Evolutionary conservation across 2,113 vertebrate genomes (phyloP).

Genomic region (Centropus bengalensis): DNA sequence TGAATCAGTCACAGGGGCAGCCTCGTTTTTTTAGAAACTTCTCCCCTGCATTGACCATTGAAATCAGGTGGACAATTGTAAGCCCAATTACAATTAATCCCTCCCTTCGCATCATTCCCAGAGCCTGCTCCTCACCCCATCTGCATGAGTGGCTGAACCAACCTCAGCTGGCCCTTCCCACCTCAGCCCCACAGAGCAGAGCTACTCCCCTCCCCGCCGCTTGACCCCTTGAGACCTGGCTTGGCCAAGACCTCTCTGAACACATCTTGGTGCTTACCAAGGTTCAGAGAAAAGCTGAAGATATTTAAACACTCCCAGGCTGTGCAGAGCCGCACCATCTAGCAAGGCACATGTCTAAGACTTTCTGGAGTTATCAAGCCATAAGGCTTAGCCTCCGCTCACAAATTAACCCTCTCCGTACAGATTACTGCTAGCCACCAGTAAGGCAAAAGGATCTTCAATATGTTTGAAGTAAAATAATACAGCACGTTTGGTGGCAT

Average conservation of each 20-base stretch:
- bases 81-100: not conserved
- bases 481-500: not conserved
- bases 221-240: not conserved
- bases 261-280: not conserved
- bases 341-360: not conserved
- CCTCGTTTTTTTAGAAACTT: not conserved
- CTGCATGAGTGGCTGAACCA: not conserved
- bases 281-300: not conserved
- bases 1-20: not conserved
- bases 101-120: not conserved
- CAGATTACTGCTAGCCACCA: not conserved
- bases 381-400: not conserved
- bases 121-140: not conserved
- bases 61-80: not conserved
- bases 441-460: not conserved
- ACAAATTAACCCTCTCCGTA: not conserved
- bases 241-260: not conserved
- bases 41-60: not conserved
- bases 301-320: not conserved
- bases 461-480: not conserved
- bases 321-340: not conserved
- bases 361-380: not conserved
- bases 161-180: not conserved
- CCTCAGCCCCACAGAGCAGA: not conserved
- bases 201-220: not conserved